These are phyloP conservation scores for Monochamus saltuarius DNA, from an alignment of 1,140 invertebrate genomes.

Conservation along the genomic window DNA sequence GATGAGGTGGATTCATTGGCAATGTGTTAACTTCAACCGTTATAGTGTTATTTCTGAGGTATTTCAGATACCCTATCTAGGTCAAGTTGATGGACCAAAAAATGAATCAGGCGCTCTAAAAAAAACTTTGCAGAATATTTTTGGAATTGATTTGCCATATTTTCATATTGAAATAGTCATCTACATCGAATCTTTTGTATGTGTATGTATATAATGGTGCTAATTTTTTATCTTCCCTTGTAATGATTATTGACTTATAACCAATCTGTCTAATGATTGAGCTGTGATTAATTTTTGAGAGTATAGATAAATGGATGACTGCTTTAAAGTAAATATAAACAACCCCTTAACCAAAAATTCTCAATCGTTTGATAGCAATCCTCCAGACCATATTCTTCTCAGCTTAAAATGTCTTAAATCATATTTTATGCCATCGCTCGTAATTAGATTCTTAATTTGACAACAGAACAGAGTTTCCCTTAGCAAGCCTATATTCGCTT, in stretches of 20 bases:
- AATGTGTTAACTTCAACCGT: too few relatives aligned
- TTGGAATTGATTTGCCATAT: slow-evolving; percentile 18
- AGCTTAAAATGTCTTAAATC: too few relatives aligned
- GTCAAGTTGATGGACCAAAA: slow-evolving; percentile 19
- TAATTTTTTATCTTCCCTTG: slow-evolving; percentile 27
- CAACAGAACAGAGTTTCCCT: slow-evolving; percentile 7
- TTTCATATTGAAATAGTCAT: background rate
- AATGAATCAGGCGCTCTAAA: slow-evolving; percentile 8
- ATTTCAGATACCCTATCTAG: background rate
- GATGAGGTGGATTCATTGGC: too few relatives aligned
- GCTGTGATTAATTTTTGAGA: background rate
- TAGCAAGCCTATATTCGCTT: background rate
- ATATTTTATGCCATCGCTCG: background rate
- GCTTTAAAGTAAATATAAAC: too few relatives aligned
- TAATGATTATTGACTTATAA: slow-evolving; percentile 19
- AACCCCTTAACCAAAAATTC: too few relatives aligned
- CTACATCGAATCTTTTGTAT: slow-evolving; percentile 19
- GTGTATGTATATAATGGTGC: slow-evolving; percentile 29
- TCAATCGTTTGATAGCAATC: too few relatives aligned
- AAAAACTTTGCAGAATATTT: background rate
- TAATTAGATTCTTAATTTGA: slow-evolving; percentile 8
- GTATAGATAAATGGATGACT: background rate
- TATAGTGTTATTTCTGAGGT: too few relatives aligned
- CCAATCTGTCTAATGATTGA: slow-evolving; percentile 12
- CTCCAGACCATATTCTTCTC: too few relatives aligned